Conservation (phyloP, 2,113 vertebrate species). For the Hypocryptadius cinnamomeus region DNA sequence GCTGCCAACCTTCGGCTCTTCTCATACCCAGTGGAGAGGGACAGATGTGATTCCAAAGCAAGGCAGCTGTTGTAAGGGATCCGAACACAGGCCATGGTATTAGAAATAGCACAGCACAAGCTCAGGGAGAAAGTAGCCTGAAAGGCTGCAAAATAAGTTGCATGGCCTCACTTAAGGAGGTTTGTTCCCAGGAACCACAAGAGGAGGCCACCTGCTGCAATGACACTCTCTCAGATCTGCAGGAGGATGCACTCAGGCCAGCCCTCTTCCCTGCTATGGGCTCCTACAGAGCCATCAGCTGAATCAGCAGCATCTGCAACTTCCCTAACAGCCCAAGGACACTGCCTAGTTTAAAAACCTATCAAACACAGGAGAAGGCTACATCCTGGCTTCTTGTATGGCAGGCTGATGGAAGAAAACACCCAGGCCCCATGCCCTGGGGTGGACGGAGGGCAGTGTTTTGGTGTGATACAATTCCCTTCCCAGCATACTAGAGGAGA, state of each 20-base stretch:
- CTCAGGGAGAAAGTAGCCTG: not conserved
- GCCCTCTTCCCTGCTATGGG: not conserved
- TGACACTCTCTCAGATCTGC: not conserved
- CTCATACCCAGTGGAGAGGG: not conserved
- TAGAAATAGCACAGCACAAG: not conserved
- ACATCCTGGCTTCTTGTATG: not conserved
- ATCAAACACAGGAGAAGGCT: not conserved
- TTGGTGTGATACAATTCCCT: not conserved
- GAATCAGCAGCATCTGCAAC: not conserved
- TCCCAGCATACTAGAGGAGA: not conserved
- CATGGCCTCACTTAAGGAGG: not conserved
- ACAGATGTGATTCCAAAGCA: rapidly evolving
- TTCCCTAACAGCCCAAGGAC: not conserved
- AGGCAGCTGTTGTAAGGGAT: not conserved
- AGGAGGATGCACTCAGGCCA: not conserved
- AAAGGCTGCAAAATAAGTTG: not conserved
- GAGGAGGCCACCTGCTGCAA: not conserved
- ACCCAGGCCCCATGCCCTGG: not conserved
- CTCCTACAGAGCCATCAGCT: not conserved
- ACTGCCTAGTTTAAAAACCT: not conserved
- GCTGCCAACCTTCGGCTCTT: not conserved
- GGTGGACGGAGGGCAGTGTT: not conserved
- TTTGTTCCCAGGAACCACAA: not conserved
- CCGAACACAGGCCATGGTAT: not conserved
- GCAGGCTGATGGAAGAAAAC: not conserved